Conservation (phyloP, 2,113 vertebrate species). For the Struthio camelus region DNA sequence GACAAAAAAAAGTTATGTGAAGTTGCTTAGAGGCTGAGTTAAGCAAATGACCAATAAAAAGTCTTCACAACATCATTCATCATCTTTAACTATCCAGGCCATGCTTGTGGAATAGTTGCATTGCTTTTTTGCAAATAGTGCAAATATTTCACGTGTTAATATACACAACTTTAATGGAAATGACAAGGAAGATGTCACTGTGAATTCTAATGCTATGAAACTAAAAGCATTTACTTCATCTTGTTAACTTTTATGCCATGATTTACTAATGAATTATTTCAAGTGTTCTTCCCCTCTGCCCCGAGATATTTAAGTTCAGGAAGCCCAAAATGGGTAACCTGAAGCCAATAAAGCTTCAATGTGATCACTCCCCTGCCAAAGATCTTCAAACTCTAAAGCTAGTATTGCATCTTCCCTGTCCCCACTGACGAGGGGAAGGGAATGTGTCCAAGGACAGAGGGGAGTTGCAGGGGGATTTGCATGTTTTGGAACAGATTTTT, state of each 20-base stretch:
- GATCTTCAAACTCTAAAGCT: not conserved
- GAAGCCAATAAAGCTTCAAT: not conserved
- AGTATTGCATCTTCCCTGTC: not conserved
- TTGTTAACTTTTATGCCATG: not conserved
- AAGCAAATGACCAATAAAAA: not conserved
- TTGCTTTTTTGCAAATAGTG: not conserved
- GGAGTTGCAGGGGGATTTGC: not conserved
- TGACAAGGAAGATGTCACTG: not conserved
- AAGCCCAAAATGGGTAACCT: not conserved
- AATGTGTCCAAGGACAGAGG: not conserved
- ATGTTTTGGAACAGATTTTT: not conserved
- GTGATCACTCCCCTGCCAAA: not conserved
- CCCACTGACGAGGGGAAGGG: not conserved
- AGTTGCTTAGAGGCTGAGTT: not conserved
- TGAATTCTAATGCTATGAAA: not conserved
- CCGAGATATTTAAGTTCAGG: not conserved
- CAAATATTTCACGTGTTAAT: not conserved
- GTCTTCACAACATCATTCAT: not conserved
- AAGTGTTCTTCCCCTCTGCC: not conserved
- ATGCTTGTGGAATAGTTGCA: not conserved
- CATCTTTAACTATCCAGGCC: not conserved
- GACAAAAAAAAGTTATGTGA: not conserved
- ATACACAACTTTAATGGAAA: not conserved
- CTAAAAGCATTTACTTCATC: not conserved
- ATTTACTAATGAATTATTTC: conserved; percentile 8